Evolutionary conservation across 2,888 invertebrate species (phyloP), one percentile per base, ranked within the genome.

Genomic region (Rhingia rostrata): DNA sequence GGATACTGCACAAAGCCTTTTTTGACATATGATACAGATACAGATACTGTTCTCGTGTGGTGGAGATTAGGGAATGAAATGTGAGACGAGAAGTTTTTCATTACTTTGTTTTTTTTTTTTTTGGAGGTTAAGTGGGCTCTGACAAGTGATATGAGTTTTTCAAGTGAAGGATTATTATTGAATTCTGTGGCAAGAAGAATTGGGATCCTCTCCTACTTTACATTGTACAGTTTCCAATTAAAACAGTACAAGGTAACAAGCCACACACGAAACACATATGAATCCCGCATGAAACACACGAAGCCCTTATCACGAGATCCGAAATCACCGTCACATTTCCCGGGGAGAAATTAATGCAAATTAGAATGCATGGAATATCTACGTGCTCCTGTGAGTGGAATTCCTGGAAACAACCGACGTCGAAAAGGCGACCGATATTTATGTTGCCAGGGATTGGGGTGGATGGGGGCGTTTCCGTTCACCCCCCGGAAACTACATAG

Each of bases 291-390:
- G 6, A 30, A 51, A n/a, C 51, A 51, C n/a, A 63, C 39, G 47
- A 49, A 45, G 35, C 63, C 53, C 58, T 73, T 83, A 79, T 77
- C 72, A 61, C 3, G 39, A 54, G 45, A 49, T 80, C 56, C 61
- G 78, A 45, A 74, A 70, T 64, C 49, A 41, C 49, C 66, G 53
- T 12, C 30, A 58, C 53, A 64, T 60, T 83, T 78, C 35, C 51
- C 51, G 56, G 47, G 37, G 39, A 43, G 22, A 69, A 83, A 74
- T 64, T 64, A 84, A 84, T 74, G 74, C 79, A 79, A 84, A 84
- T 84, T 70, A 74, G 70, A 84, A 74, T 79, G 79, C 66, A 79
- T 75, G 64, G 39, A 64, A 67, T 61, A 60, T 53, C 58, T 81
- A 45, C 6, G 53, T 47, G 53, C 63, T 78, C 49, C 63, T 63